Base-by-base conservation (phyloP, 2,888 invertebrate genomes). In the Nymphalis c-album region DNA sequence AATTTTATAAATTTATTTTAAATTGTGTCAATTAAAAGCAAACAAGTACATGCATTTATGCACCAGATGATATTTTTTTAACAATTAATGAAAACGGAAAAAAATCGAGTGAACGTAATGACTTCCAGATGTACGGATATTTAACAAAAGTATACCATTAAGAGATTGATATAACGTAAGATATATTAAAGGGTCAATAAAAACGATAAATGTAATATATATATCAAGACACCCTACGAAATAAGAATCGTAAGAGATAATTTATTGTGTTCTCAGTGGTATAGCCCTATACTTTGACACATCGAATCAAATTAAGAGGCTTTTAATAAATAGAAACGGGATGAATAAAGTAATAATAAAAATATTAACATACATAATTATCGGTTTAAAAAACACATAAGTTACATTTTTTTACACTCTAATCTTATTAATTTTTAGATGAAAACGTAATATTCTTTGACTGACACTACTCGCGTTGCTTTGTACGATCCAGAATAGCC, bases 381-480 rank as follows among this genome's bases (percentile, higher is more conserved):
- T 71, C 72, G 59, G 55, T 69, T 61, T 69, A 60, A 31, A 60
- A 68, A 70, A 59, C 50, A 60, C 76, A 74, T 76, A 79, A 76
- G 82, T 85, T 81, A 83, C 86, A 89, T 85, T 80, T 82, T 63
- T 51, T 76, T 77, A 76, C 77, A 80, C 71, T 75, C 73, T 73
- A 80, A 75, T 77, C 73, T 74, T 77, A 82, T 77, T 78, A 84
- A 78, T 80, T 82, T 22, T 78, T 69, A 69, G 76, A 81, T 85
- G 81, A 87, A 91, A 91, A 85, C 83, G 88, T 85, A 88, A 82
- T 82, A 85, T 76, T 82, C 83, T 83, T 82, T 68, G 72, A 75
- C 71, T 90, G 86, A 89, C 89, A 90, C 86, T 86, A 86, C 82
- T 88, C 81, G 86, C 87, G 88, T 90, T 90, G 89, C 90, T 91